These are phyloP conservation scores for Sus cebifrons DNA, from an alignment of 2,797 vertebrate genomes.

Conservation along the genomic window DNA sequence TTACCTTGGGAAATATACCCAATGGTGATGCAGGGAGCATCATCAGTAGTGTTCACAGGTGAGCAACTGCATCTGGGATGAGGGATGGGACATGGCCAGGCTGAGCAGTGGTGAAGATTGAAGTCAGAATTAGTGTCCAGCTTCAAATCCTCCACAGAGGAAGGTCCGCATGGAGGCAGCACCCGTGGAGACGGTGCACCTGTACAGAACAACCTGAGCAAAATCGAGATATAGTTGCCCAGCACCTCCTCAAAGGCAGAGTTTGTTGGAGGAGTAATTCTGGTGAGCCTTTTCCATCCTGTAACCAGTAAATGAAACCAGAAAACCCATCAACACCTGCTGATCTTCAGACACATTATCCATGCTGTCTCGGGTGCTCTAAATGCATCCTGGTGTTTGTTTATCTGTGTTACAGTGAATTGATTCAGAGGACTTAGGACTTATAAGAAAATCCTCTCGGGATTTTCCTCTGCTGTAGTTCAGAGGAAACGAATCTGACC, in stretches of 20 bases:
- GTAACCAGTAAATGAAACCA: not conserved
- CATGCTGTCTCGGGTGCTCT: not conserved
- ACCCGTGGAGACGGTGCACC: accelerated
- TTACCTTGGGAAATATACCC: not conserved
- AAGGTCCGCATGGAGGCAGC: accelerated
- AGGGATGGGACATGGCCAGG: not conserved
- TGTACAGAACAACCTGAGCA: not conserved
- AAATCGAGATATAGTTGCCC: no score
- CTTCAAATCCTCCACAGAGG: not conserved
- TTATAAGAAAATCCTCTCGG: not conserved
- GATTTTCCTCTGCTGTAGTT: no score
- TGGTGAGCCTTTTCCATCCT: not conserved
- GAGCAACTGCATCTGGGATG: not conserved
- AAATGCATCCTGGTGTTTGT: not conserved
- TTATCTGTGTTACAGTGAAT: not conserved
- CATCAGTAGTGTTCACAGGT: not conserved
- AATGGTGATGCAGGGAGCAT: accelerated
- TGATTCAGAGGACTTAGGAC: not conserved
- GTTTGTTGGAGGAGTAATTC: not conserved
- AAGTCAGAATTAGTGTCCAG: not conserved
- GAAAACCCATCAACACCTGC: accelerated
- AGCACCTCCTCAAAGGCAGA: not conserved
- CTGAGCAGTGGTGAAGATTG: not conserved
- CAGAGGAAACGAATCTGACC: no score
- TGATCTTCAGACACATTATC: not conserved